Percentiles rank a stretch among this genome's conserved stretches.
Conservation (phyloP, 1,140 invertebrate species). For the Caenorhabditis remanei region DNA sequence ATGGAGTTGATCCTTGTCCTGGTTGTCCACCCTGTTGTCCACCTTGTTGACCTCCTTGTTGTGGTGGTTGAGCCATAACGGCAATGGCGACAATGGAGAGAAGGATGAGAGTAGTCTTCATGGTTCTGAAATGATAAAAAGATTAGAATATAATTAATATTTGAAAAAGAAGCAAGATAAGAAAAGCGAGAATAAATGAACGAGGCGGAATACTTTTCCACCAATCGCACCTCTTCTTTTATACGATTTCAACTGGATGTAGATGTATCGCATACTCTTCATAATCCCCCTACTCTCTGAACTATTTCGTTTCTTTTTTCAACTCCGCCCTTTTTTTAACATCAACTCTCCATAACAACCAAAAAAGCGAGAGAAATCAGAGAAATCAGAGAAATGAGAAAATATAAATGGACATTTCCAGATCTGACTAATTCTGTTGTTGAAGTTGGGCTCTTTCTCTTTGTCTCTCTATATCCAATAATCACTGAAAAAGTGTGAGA, state of each 20-base stretch:
- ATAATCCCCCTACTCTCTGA: conserved; percentile 29
- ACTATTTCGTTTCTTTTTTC: not conserved
- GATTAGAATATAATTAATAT: too few relatives aligned
- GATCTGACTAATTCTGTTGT: not conserved
- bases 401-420: not conserved
- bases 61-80: conserved; percentile 22
- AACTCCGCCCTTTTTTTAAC: not conserved
- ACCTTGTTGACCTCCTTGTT: conserved; percentile 6
- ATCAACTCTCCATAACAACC: not conserved
- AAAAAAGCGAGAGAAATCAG: not conserved
- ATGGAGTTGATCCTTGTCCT: not conserved
- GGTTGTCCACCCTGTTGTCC: conserved; percentile 1
- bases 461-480: not conserved
- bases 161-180: not conserved
- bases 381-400: not conserved
- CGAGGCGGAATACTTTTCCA: not conserved
- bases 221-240: not conserved
- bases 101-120: conserved; percentile 20
- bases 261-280: not conserved
- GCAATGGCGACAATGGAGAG: not conserved
- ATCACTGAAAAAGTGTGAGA: not conserved
- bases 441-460: conserved; percentile 1
- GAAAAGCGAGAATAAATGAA: not conserved
- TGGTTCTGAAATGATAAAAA: not conserved
- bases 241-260: conserved; percentile 23